Conservation (phyloP, 2,888 invertebrate species). For the Rhagonycha fulva region DNA sequence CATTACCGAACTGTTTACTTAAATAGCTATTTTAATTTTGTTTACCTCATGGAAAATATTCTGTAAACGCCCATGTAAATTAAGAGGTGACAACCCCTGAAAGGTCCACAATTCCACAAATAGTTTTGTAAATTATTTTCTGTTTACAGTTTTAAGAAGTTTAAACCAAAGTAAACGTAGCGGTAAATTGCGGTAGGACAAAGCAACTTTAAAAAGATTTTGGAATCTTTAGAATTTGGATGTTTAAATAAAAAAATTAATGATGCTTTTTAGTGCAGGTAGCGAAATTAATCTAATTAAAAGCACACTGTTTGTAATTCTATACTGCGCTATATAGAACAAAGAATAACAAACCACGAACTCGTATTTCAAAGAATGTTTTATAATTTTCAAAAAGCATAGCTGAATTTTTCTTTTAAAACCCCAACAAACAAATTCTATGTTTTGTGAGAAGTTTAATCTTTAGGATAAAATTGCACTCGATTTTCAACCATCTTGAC, state of each 20-base stretch:
- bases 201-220: background rate
- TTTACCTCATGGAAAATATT: too few species aligned
- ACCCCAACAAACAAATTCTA: background rate
- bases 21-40: too few species aligned
- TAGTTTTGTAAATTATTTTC: too few species aligned
- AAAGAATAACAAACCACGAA: background rate
- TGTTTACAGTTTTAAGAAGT: background rate
- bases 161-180: background rate
- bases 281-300: background rate
- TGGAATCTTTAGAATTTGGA: background rate
- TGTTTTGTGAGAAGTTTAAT: background rate
- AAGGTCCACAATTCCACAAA: too few species aligned
- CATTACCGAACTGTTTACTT: too few species aligned
- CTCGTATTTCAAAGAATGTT: background rate
- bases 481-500: background rate
- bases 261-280: background rate
- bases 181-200: background rate
- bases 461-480: background rate
- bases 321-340: background rate
- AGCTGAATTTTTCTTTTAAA: background rate
- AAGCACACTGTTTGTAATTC: background rate
- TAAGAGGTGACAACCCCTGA: too few species aligned
- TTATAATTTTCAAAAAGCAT: too few species aligned
- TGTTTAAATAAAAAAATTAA: background rate
- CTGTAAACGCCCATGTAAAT: too few species aligned